These are phyloP conservation scores for Bagarius yarrelli DNA, from an alignment of 2,113 vertebrate genomes.

Conservation along the genomic window DNA sequence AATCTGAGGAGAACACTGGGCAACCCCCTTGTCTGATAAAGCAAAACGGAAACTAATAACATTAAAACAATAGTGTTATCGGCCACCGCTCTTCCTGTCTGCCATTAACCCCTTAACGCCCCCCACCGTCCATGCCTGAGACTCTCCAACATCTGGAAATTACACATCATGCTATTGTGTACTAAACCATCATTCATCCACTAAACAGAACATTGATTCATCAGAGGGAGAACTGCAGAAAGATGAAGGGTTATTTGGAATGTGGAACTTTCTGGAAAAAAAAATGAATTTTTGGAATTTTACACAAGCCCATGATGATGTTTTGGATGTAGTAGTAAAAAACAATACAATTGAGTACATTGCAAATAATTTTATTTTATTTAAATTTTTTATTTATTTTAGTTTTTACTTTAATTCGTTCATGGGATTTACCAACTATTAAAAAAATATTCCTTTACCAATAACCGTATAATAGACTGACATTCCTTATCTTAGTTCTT, in stretches of 20 bases:
- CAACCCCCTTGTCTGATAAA: conserved; percentile 47
- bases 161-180: conserved; percentile 15
- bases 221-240: not conserved
- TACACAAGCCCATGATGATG: not conserved
- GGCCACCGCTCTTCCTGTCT: conserved; percentile 49
- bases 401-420: too few relatives aligned
- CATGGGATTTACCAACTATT: not conserved
- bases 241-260: not conserved
- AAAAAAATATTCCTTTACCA: not conserved
- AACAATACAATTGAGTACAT: not conserved
- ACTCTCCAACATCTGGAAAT: conserved; percentile 13
- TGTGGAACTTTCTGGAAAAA: not conserved
- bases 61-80: conserved; percentile 62
- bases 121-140: not conserved
- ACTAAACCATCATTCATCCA: not conserved
- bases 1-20: conserved; percentile 37
- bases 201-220: conserved; percentile 16
- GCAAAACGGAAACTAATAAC: conserved; percentile 55
- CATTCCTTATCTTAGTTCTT: not conserved
- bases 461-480: not conserved
- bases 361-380: not conserved
- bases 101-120: conserved; percentile 49
- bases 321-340: not conserved
- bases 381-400: too few relatives aligned
- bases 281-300: not conserved